A percentile compares a stretch with the other conserved stretches of the same genome.
Conservation (phyloP, 2,888 invertebrate species). For the Hanleya hanleyi region DNA sequence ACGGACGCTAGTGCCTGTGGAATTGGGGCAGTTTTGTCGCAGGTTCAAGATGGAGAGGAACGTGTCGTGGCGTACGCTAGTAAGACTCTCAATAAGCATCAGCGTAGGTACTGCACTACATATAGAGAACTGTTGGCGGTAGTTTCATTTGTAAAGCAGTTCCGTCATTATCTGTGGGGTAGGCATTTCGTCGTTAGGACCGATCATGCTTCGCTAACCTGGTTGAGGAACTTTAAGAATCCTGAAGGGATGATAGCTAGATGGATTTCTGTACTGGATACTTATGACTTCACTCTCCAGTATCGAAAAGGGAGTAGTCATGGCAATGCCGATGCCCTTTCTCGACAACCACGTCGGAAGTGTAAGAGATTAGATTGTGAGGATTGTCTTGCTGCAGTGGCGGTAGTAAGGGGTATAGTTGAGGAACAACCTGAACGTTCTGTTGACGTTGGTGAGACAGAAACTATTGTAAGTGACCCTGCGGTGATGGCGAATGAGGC, state of each 20-base stretch:
- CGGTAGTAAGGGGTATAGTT: too few species aligned
- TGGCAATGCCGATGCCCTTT: slow-evolving; percentile 23
- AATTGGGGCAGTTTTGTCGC: slow-evolving; percentile 43
- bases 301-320: slow-evolving; percentile 26
- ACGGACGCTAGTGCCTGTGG: slow-evolving; percentile 43
- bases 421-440: not conserved
- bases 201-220: slow-evolving; percentile 43
- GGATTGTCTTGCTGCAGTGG: not conserved
- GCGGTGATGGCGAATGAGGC: not conserved
- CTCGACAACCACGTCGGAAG: slow-evolving; percentile 14
- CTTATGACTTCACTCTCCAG: slow-evolving; percentile 25
- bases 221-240: slow-evolving; percentile 35
- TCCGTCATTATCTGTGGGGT: slow-evolving; percentile 42
- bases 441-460: not conserved
- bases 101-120: slow-evolving; percentile 39
- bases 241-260: slow-evolving; percentile 31
- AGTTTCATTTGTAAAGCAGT: slow-evolving; percentile 40
- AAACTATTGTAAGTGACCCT: not conserved
- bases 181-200: slow-evolving; percentile 38
- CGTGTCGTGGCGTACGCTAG: slow-evolving; percentile 41
- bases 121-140: slow-evolving; percentile 37
- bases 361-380: not conserved
- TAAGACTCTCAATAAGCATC: slow-evolving; percentile 29
- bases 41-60: slow-evolving; percentile 40
- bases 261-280: slow-evolving; percentile 27